Evolutionary conservation across 1,140 invertebrate species (phyloP).

Genomic region (Lerema accius): DNA sequence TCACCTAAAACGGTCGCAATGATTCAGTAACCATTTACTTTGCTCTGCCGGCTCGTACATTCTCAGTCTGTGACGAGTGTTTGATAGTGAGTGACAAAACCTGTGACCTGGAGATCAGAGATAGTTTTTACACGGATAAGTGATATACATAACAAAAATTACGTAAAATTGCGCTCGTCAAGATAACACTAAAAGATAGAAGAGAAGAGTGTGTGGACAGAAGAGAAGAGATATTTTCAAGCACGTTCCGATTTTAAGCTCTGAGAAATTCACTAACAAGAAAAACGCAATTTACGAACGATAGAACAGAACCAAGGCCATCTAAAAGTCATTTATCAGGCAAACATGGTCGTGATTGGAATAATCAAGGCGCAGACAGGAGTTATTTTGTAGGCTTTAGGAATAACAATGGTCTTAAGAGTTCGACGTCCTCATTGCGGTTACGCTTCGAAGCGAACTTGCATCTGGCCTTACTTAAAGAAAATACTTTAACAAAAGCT

Average conservation of each 20-base stretch:
- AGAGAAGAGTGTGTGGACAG: too few relatives aligned
- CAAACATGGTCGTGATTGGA: constrained; percentile 60
- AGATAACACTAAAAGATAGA: too few relatives aligned
- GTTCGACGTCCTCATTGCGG: constrained; percentile 67
- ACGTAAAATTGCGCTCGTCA: too few relatives aligned
- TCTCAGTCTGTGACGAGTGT: constrained; percentile 30
- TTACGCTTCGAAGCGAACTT: constrained; percentile 47
- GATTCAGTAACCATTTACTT: constrained; percentile 37
- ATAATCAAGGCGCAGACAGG: constrained; percentile 60
- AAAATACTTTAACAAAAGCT: constrained; percentile 35
- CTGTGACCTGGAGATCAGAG: constrained; percentile 24
- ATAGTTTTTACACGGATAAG: too few relatives aligned
- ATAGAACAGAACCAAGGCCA: constrained; percentile 54
- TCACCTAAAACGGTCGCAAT: constrained; percentile 37
- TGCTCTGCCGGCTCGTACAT: constrained; percentile 33
- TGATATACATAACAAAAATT: not conserved
- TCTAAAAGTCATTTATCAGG: constrained; percentile 63
- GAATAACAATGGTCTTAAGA: constrained; percentile 67
- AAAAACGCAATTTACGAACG: constrained; percentile 10
- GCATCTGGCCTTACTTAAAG: constrained; percentile 23
- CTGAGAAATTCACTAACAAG: not conserved
- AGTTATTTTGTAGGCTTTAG: constrained; percentile 67
- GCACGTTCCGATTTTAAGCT: not conserved
- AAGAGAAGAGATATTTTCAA: too few relatives aligned
- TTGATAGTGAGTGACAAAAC: constrained; percentile 31